A percentile compares a stretch with the other conserved stretches of the same genome.
Conservation (phyloP, 2,888 invertebrate genomes). For the Mythimna lalbum region DNA sequence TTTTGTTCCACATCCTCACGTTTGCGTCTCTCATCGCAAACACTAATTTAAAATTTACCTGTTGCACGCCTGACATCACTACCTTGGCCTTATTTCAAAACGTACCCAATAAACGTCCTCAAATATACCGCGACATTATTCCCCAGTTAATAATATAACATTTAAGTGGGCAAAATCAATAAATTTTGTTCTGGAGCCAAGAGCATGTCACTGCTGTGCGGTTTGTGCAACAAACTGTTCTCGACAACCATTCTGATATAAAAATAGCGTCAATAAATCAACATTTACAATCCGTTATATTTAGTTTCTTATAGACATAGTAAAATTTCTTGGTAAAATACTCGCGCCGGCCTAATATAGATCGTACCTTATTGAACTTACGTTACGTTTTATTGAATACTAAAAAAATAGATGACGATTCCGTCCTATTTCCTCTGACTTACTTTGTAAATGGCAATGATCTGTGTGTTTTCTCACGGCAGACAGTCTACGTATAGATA, state of each 20-base stretch:
- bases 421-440: not conserved
- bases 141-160: constrained; percentile 49
- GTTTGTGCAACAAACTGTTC: constrained; percentile 63
- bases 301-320: constrained; percentile 55
- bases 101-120: constrained; percentile 43
- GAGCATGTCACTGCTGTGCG: constrained; percentile 64
- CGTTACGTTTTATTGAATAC: constrained; percentile 30
- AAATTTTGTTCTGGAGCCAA: constrained; percentile 71
- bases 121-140: constrained; percentile 54
- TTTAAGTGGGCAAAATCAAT: constrained; percentile 63
- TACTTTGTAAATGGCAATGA: constrained; percentile 29
- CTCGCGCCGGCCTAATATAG: constrained; percentile 29
- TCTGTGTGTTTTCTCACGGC: constrained; percentile 16
- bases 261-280: constrained; percentile 69
- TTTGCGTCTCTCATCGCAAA: constrained; percentile 5
- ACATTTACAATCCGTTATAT: constrained; percentile 61
- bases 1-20: constrained; percentile 9
- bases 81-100: constrained; percentile 60
- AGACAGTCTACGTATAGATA: constrained; percentile 2
- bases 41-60: constrained; percentile 50
- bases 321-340: constrained; percentile 54
- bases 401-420: constrained; percentile 30
- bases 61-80: constrained; percentile 25
- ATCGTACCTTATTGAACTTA: constrained; percentile 27
- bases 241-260: constrained; percentile 63